A percentile compares a stretch with the other conserved stretches of the same genome.
phyloP scores from a whole-genome alignment of 2,797 vertebrate species.

The Phaenicophaeus curvirostris region DNA sequence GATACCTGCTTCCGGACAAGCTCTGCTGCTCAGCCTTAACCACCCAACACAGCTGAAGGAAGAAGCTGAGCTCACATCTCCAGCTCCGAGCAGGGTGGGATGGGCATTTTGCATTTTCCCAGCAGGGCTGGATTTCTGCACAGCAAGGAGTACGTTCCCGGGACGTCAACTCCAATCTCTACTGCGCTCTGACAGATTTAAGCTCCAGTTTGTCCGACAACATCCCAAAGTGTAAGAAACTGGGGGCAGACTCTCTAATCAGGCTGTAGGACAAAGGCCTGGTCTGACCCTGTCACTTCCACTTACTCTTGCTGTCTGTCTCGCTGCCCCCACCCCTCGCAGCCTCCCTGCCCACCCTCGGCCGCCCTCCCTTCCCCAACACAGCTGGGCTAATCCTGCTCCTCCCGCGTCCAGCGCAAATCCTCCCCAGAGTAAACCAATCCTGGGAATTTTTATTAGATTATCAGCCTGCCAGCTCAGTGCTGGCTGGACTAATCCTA shows the following conservation, averaged over 20 bases:
- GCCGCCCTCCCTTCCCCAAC: constrained; percentile 67
- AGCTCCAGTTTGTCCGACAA: constrained; percentile 91
- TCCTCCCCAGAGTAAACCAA: constrained; percentile 88
- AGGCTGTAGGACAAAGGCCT: constrained; percentile 93
- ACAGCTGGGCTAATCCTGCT: constrained; percentile 86
- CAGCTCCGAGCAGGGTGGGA: constrained; percentile 32
- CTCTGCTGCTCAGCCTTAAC: not conserved
- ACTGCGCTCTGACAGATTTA: constrained; percentile 86
- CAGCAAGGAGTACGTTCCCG: constrained; percentile 77
- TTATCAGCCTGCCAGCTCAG: constrained; percentile 82
- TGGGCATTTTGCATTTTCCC: constrained; percentile 65
- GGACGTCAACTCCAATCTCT: constrained; percentile 80
- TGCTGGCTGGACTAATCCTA: constrained; percentile 88
- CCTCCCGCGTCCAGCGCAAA: constrained; percentile 85
- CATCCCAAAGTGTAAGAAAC: constrained; percentile 95
- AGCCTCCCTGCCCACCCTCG: constrained; percentile 74
- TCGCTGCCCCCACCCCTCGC: constrained; percentile 69
- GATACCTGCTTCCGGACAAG: not conserved
- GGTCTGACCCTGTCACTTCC: constrained; percentile 96
- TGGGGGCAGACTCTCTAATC: constrained; percentile 93
- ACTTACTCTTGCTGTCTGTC: constrained; percentile 94
- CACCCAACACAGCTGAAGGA: not conserved
- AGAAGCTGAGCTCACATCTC: constrained; percentile 1
- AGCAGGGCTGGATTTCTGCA: constrained; percentile 77
- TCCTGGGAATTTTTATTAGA: constrained; percentile 85